These are phyloP conservation scores for Platypus cylindrus DNA, from an alignment of 2,888 invertebrate species.

Conservation along the genomic window DNA sequence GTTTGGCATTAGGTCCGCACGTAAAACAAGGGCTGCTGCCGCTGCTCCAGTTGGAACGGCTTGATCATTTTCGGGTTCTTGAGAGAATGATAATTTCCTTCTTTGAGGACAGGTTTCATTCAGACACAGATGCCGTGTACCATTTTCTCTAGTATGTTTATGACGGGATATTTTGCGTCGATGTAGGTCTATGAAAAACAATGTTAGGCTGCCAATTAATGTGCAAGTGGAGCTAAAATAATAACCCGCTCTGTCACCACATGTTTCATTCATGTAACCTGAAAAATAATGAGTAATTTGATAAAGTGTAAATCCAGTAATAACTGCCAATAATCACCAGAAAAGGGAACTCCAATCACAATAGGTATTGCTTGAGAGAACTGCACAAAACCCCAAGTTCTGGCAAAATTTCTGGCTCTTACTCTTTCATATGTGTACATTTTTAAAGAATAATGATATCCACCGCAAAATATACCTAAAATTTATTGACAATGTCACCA, in stretches of 20 bases:
- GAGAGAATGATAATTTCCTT: conserved; percentile 43
- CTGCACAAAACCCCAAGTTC: conserved; percentile 82
- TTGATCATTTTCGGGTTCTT: conserved; percentile 43
- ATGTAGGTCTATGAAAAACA: conserved; percentile 73
- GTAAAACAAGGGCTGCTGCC: conserved; percentile 39
- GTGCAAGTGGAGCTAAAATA: conserved; percentile 74
- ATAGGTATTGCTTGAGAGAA: conserved; percentile 78
- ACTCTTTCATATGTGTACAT: conserved; percentile 84
- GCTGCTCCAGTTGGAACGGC: conserved; percentile 41
- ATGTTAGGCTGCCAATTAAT: conserved; percentile 59
- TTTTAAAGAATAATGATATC: conserved; percentile 77
- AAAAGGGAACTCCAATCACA: conserved; percentile 70
- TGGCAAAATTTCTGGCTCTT: conserved; percentile 70
- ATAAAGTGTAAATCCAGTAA: too few relatives aligned
- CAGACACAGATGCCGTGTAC: conserved; percentile 41
- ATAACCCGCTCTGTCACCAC: conserved; percentile 67
- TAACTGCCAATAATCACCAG: too few relatives aligned
- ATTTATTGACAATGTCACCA: neutral
- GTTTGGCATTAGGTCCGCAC: conserved; percentile 36
- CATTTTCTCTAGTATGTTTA: conserved; percentile 51
- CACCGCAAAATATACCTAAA: conserved; percentile 71
- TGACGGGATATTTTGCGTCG: conserved; percentile 55
- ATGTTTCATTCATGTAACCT: conserved; percentile 71
- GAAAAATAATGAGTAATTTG: conserved; percentile 21
- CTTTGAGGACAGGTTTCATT: conserved; percentile 42